A percentile compares a stretch with the other conserved stretches of the same genome.
Evolutionary conservation across 2,797 vertebrate species (phyloP).

Genomic region (Semaprochilodus insignis): DNA sequence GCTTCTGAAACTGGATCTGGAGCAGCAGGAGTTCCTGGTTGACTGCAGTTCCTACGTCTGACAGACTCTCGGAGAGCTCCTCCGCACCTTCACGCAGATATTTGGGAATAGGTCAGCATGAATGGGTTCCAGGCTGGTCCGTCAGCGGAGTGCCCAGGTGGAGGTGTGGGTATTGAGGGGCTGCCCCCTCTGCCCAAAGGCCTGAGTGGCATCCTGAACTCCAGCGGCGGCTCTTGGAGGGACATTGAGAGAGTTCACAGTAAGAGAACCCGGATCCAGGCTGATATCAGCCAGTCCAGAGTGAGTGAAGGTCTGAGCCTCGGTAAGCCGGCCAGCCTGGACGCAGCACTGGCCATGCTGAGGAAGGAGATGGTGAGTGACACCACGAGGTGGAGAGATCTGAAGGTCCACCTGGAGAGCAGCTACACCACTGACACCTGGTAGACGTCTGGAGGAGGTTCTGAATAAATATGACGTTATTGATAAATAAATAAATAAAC

Average conservation of each 20-base stretch:
- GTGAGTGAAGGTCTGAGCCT: constrained; percentile 46
- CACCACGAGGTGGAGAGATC: neutral
- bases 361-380: constrained; percentile 83
- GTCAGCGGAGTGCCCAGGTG: constrained; percentile 54
- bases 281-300: constrained; percentile 79
- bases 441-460: too few relatives aligned
- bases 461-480: too few relatives aligned
- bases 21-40: too few relatives aligned
- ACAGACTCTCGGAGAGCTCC: too few relatives aligned
- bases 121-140: constrained; percentile 64
- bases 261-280: constrained; percentile 82
- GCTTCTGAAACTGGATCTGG: too few relatives aligned
- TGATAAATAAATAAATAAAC: too few relatives aligned
- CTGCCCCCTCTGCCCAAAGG: constrained; percentile 82
- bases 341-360: constrained; percentile 80
- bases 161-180: constrained; percentile 69
- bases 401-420: too few relatives aligned
- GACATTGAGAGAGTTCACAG: constrained; percentile 83
- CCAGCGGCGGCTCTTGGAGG: constrained; percentile 83
- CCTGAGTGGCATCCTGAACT: constrained; percentile 83
- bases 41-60: too few relatives aligned
- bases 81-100: too few relatives aligned
- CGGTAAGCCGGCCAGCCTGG: constrained; percentile 76
- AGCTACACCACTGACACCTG: too few relatives aligned
- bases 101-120: constrained; percentile 46